Evolutionary conservation across 1,140 invertebrate species (phyloP), one percentile per base, ranked within the genome.

Genomic region (Parasteatoda tepidariorum): DNA sequence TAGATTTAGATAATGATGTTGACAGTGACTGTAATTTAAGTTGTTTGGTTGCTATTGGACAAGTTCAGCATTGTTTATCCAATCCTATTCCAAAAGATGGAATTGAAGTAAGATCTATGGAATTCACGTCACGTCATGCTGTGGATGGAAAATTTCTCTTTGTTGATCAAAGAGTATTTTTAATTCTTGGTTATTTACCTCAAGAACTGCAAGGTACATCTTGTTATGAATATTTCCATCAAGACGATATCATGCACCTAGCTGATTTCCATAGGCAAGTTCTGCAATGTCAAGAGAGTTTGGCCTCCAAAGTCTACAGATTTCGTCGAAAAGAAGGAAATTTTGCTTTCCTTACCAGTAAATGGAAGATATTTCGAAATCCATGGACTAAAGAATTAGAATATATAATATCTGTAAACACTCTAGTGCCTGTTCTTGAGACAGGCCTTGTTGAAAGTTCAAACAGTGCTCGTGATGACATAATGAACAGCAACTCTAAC

Each of bases 341-440:
- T 30, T 95, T 93, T 86, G 91, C 95, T 1, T 91, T 91, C 28
- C 88, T 97, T 18, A 93, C 94, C 86, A 96, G 94, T 84, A 93
- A 94, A 86, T 96, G 95, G 93, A 95, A 93, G 84, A 93, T 94
- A 0, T 97, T 97, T 88, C 92, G 92, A 88, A 97, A 97, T 90
- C 95, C 95, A 0, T 97, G 95, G 95, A 97, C 95, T 9, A 96
- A 95, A 90, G 95, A 97, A 86, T 92, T 96, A 79, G 96, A 97
- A 87, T 96, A 94, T 87, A 91, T 97, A 64, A 93, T 96, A 84
- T 93, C 95, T 0, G 95, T 95, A 88, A 96, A 96, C 89, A 93
- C 92, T 0, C 91, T 94, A 38, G 90, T 95, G 83, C 90, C 92
- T 59, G 34, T 73, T n/a, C 24, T 66, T n/a, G 82, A 84, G 22